A percentile compares a stretch with the other conserved stretches of the same genome.
These are phyloP conservation scores for Marasmarcha lunaedactyla DNA, from an alignment of 2,888 invertebrate species.

Conservation along the genomic window DNA sequence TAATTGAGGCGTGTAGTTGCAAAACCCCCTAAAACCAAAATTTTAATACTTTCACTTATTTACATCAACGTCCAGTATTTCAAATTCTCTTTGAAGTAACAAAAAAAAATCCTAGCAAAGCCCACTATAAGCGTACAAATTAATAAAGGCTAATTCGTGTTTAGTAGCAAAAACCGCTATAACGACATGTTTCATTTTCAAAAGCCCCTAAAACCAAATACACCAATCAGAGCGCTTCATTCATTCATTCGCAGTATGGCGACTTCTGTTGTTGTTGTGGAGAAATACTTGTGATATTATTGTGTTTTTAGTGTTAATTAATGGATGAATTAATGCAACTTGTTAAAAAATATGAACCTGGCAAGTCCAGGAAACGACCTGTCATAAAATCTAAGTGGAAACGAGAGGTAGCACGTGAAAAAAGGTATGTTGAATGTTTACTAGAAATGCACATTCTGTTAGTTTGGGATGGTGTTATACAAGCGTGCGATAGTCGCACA, in stretches of 20 bases:
- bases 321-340: conserved; percentile 4
- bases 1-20: background rate
- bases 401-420: conserved; percentile 5
- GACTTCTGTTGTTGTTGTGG: background rate
- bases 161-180: conserved; percentile 2
- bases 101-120: background rate
- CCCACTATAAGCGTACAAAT: background rate
- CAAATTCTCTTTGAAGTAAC: no score
- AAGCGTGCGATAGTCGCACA: background rate
- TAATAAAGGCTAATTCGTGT: background rate
- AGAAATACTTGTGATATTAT: background rate
- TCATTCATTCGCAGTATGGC: background rate
- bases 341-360: conserved; percentile 4
- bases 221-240: conserved; percentile 5
- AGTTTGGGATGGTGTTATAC: background rate
- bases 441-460: conserved; percentile 1
- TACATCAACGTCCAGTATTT: conserved; percentile 6
- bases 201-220: conserved; percentile 5
- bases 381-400: conserved; percentile 5
- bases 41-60: background rate
- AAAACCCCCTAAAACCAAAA: background rate
- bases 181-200: conserved; percentile 5
- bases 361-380: conserved; percentile 3
- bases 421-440: conserved; percentile 1
- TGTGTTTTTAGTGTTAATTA: background rate